phyloP scores from a whole-genome alignment of 2,888 invertebrate genomes.

The Campopleginae sp. region DNA sequence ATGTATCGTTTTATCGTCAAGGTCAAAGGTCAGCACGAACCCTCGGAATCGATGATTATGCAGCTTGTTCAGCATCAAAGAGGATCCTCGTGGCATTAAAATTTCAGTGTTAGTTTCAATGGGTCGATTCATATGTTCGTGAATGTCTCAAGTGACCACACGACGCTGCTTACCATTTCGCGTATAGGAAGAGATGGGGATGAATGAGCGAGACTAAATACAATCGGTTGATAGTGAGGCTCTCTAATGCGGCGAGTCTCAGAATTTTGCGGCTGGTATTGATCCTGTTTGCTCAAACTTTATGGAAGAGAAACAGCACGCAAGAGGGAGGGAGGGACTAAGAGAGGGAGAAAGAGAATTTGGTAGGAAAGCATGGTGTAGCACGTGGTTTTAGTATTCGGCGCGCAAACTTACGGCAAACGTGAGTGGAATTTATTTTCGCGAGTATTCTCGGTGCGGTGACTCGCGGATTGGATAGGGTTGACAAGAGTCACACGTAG shows the following conservation, averaged over 20 bases:
- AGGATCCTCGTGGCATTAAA: neutral
- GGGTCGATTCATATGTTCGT: neutral
- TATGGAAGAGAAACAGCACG: conserved; percentile 10
- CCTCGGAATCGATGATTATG: no score
- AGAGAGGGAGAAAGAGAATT: conserved; percentile 6
- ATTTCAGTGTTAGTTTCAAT: neutral
- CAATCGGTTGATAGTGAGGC: conserved; percentile 55
- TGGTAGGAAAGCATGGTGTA: conserved; percentile 30
- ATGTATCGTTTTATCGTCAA: no score
- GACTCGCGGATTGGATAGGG: conserved; percentile 33
- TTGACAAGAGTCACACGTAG: conserved; percentile 20
- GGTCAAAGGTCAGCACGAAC: no score
- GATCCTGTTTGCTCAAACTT: conserved; percentile 80
- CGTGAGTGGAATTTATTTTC: conserved; percentile 70
- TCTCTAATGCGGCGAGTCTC: conserved; percentile 50
- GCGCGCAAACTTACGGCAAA: conserved; percentile 80
- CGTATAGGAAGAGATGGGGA: neutral
- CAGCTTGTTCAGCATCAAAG: no score
- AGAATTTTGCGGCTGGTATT: conserved; percentile 75
- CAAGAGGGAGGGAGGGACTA: neutral
- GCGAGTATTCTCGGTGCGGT: conserved; percentile 18
- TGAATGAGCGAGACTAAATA: conserved; percentile 41
- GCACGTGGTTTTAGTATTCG: conserved; percentile 82
- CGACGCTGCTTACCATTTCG: neutral
- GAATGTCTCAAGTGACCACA: neutral